phyloP scores from a whole-genome alignment of 1,140 invertebrate species.

The Sipha flava region DNA sequence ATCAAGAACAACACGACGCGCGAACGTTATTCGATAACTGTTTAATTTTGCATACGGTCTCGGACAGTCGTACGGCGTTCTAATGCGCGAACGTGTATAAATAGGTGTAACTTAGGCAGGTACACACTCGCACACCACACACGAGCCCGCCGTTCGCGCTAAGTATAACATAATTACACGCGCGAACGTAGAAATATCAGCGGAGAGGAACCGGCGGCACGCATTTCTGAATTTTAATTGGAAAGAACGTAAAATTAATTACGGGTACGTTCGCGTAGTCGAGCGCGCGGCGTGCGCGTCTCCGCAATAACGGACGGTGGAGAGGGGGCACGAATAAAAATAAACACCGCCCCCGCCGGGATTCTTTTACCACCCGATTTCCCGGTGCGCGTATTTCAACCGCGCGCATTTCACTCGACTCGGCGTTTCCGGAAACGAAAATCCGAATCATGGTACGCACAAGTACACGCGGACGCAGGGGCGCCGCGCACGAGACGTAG shows the following conservation, averaged over 20 bases:
- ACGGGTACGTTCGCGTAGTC: no score
- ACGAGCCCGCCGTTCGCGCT: no score
- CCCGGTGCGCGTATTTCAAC: no score
- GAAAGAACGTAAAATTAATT: not conserved
- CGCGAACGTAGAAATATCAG: not conserved
- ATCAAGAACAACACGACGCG: not conserved
- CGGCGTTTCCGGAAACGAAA: not conserved
- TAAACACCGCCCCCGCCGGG: no score
- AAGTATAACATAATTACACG: no score
- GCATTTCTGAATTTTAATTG: constrained; percentile 1
- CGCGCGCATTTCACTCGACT: no score
- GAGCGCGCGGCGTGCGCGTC: no score
- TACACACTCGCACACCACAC: not conserved
- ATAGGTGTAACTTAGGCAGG: not conserved
- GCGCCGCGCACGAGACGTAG: not conserved
- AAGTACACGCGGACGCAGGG: not conserved
- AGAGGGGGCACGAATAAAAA: no score
- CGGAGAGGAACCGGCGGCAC: not conserved
- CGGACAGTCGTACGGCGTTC: not conserved
- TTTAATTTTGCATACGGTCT: not conserved
- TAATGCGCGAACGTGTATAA: not conserved
- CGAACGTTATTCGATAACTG: not conserved
- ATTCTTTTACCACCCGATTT: no score
- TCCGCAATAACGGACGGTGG: no score
- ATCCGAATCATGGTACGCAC: not conserved